Percentiles rank a stretch among this genome's conserved stretches.
These are phyloP conservation scores for Ophioninae sp. DNA, from an alignment of 2,888 invertebrate species.

Conservation along the genomic window DNA sequence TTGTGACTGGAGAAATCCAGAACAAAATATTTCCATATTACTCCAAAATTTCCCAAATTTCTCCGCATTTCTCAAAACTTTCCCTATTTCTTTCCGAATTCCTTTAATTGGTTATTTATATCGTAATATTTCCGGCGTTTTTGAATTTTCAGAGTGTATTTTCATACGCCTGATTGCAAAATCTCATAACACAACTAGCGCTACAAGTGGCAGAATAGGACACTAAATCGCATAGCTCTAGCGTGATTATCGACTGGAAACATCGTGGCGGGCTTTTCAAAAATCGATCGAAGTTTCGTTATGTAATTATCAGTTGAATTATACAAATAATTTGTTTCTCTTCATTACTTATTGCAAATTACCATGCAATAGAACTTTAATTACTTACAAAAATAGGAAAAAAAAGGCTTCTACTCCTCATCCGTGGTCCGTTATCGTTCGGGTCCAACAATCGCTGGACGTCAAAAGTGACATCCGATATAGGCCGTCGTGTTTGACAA, in stretches of 20 bases:
- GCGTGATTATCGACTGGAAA: background rate
- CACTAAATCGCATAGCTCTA: too few species aligned
- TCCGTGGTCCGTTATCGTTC: background rate
- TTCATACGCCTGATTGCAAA: too few species aligned
- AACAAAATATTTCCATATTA: too few species aligned
- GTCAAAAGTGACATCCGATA: constrained; percentile 1
- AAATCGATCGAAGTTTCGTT: background rate
- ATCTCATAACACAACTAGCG: too few species aligned
- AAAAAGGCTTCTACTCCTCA: background rate
- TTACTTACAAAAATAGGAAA: background rate
- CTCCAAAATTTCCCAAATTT: too few species aligned
- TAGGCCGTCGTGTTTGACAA: background rate
- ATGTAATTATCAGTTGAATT: background rate
- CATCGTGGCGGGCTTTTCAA: background rate
- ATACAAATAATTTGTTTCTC: background rate
- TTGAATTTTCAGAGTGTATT: too few species aligned
- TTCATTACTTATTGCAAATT: background rate
- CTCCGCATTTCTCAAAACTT: too few species aligned
- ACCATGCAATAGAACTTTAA: background rate
- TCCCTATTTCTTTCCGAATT: too few species aligned
- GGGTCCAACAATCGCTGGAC: background rate
- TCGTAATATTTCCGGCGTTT: too few species aligned
- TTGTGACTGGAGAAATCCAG: too few species aligned
- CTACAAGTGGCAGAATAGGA: too few species aligned
- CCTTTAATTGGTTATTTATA: too few species aligned